These are phyloP conservation scores for Tenualosa thibaudeaui DNA, from an alignment of 2,797 vertebrate species.

Conservation along the genomic window DNA sequence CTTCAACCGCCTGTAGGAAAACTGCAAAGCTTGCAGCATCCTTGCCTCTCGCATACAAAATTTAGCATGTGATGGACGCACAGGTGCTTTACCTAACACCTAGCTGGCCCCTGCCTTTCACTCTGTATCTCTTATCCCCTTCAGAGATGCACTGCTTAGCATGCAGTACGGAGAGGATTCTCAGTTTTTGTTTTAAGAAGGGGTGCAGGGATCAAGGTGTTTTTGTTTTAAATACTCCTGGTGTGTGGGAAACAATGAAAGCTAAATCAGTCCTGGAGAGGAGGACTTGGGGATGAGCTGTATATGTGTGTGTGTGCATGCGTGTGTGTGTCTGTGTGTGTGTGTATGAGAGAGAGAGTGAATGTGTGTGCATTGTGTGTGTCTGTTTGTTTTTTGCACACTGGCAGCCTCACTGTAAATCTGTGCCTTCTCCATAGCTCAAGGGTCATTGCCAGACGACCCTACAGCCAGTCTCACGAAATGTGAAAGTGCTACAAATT, in stretches of 20 bases:
- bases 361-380: neutral
- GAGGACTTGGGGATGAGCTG: neutral
- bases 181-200: constrained; percentile 22
- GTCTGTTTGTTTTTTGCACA: neutral
- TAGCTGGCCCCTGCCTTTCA: neutral
- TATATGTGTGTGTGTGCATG: neutral
- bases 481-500: constrained; percentile 41
- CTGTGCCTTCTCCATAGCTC: constrained; percentile 33
- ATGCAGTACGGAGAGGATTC: constrained; percentile 5
- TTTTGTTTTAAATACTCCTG: neutral
- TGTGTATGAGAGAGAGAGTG: neutral
- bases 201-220: constrained; percentile 43
- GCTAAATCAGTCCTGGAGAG: constrained; percentile 49
- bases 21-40: constrained; percentile 14
- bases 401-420: constrained; percentile 44
- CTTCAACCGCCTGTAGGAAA: neutral
- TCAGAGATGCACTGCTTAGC: constrained; percentile 13
- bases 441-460: constrained; percentile 43
- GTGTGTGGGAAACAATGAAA: constrained; percentile 41
- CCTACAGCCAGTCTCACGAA: constrained; percentile 27
- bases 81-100: constrained; percentile 8
- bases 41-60: constrained; percentile 16
- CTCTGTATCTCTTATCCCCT: neutral
- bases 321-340: neutral
- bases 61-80: constrained; percentile 6